Evolutionary conservation across 2,113 vertebrate genomes (phyloP), one percentile per base, ranked within the genome.

Genomic region (Promerops cafer): DNA sequence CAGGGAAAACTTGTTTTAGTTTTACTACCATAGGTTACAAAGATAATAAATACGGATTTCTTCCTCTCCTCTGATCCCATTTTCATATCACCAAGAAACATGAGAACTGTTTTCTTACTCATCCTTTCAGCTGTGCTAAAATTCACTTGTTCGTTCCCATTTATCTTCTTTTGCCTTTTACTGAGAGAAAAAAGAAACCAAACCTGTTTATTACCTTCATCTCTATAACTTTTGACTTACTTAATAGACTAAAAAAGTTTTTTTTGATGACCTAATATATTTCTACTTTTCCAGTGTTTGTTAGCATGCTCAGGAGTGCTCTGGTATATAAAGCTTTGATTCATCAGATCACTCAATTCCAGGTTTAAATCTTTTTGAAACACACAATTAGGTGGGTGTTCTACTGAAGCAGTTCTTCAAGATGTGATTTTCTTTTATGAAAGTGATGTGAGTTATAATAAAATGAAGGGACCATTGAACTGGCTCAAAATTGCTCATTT

Each of bases 351-450:
- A 69, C 57, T 83, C 92, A 79, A 64, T 84, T 40, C n/a, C 13
- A 89, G 17, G 15, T 87, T 95, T 93, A 93, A 87, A 64, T 83
- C 56, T 60, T 89, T 87, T 47, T 85, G 87, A 94, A 93, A 84
- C 49, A 93, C 61, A n/a, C 37, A 83, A 56, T 97, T 94, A 83
- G 27, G 37, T 63, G 27, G 16, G 33, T 92, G 76, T 72, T 88
- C 83, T 83, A 72, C 76, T 83, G 79, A 95, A 31, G 78, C 75
- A 52, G 44, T 85, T 79, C 65, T 68, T 93, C 82, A 87, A 74
- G 57, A 68, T 69, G 27, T 47, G 77, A 81, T 87, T 93, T 93
- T 74, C 56, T 78, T 92, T 91, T 79, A 75, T 56, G 50, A 75
- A 93, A 72, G 70, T 31, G 9, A 85, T 79, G 40, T 40, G 37